Percentiles rank a stretch among this genome's conserved stretches.
These are phyloP conservation scores for Drosophila trapezifrons DNA, from an alignment of 1,140 invertebrate genomes.

Conservation along the genomic window DNA sequence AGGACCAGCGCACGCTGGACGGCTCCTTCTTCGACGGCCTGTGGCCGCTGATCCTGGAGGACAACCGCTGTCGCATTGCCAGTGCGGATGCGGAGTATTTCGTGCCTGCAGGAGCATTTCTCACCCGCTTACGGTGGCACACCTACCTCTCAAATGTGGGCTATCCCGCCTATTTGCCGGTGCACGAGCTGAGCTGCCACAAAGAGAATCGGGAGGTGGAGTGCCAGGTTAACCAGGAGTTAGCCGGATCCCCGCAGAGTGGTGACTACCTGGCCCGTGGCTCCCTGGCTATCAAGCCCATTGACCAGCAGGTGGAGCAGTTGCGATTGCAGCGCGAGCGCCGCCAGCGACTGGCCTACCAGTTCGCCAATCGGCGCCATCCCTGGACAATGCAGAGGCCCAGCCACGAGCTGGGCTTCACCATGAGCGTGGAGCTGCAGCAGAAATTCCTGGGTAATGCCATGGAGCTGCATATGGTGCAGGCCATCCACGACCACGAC, in stretches of 20 bases:
- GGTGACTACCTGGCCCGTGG: constrained; percentile 9
- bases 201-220: constrained; percentile 10
- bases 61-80: constrained; percentile 59
- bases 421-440: constrained; percentile 34
- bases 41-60: constrained; percentile 69
- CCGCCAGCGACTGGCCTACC: constrained; percentile 61
- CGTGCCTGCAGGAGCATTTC: constrained; percentile 46
- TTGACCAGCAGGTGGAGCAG: constrained; percentile 31
- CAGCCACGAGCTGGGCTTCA: constrained; percentile 46
- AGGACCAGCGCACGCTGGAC: constrained; percentile 17
- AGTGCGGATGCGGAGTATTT: constrained; percentile 43
- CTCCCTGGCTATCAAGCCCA: constrained; percentile 27
- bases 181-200: constrained; percentile 57
- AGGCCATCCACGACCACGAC: constrained; percentile 47
- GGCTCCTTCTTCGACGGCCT: constrained; percentile 65
- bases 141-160: constrained; percentile 52
- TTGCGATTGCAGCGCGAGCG: constrained; percentile 30
- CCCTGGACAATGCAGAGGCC: constrained; percentile 76
- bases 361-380: constrained; percentile 63
- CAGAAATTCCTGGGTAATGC: constrained; percentile 20
- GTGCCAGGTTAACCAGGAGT: constrained; percentile 7
- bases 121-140: constrained; percentile 60
- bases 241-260: not conserved
- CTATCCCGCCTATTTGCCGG: constrained; percentile 50
- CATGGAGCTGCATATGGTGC: constrained; percentile 53